These are phyloP conservation scores for Thunnus thynnus DNA, from an alignment of 2,113 vertebrate species.

Conservation along the genomic window DNA sequence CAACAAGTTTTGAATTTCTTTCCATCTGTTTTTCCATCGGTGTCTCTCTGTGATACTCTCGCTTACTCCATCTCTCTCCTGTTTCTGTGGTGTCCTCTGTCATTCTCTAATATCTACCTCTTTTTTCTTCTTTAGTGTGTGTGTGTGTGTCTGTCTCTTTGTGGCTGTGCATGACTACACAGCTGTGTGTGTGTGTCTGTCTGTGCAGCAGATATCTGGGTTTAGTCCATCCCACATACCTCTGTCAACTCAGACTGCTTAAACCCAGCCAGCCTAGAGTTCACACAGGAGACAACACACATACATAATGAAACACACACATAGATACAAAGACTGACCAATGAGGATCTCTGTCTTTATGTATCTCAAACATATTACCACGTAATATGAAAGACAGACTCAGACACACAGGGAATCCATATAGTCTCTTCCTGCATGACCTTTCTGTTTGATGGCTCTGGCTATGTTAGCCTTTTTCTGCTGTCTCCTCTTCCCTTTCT, in stretches of 20 bases:
- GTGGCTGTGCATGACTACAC: constrained; percentile 37
- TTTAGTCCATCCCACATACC: constrained; percentile 74
- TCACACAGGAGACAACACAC: constrained; percentile 67
- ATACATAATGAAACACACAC: background rate
- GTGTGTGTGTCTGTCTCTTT: constrained; percentile 29
- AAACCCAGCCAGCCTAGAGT: constrained; percentile 66
- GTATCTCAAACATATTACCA: constrained; percentile 16
- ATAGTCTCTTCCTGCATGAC: constrained; percentile 57
- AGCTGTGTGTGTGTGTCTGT: constrained; percentile 63
- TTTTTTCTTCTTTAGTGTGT: constrained; percentile 11
- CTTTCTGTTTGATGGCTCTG: constrained; percentile 57
- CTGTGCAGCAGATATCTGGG: constrained; percentile 71
- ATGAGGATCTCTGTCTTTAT: background rate
- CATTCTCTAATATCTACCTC: constrained; percentile 37
- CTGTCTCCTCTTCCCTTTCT: constrained; percentile 32
- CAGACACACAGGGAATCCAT: constrained; percentile 20
- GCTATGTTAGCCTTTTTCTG: constrained; percentile 7
- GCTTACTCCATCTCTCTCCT: constrained; percentile 22
- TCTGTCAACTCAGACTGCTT: constrained; percentile 71
- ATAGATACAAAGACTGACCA: constrained; percentile 6
- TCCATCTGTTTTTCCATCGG: constrained; percentile 48
- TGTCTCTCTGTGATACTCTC: constrained; percentile 7
- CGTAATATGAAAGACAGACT: constrained; percentile 14
- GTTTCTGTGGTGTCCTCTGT: constrained; percentile 47
- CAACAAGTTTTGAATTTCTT: constrained; percentile 58